These are phyloP conservation scores for Acrocera orbiculus DNA, from an alignment of 2,888 invertebrate genomes.

Conservation along the genomic window DNA sequence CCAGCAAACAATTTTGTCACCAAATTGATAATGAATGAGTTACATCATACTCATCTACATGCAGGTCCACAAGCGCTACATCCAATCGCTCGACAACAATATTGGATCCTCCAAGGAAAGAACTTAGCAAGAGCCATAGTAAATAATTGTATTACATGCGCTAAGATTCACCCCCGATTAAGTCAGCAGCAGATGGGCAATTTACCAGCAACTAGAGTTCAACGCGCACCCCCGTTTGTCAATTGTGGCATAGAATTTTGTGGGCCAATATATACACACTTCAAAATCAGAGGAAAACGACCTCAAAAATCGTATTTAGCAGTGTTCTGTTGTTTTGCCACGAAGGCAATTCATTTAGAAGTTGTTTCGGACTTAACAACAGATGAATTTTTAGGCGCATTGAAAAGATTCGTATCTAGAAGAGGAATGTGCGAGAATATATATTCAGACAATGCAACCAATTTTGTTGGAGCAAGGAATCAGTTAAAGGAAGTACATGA, in stretches of 20 bases:
- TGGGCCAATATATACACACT: constrained; percentile 7
- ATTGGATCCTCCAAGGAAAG: constrained; percentile 14
- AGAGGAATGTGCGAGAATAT: constrained; percentile 5
- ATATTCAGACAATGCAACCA: constrained; percentile 4
- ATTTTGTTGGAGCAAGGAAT: constrained; percentile 7
- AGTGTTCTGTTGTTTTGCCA: constrained; percentile 10
- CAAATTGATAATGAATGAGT: constrained; percentile 8
- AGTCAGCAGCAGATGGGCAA: constrained; percentile 16
- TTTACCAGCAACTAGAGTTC: constrained; percentile 12
- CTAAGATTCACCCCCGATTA: constrained; percentile 6
- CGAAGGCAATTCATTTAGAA: constrained; percentile 11
- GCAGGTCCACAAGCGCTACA: constrained; percentile 2
- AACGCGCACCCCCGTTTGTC: constrained; percentile 6
- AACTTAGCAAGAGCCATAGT: constrained; percentile 8
- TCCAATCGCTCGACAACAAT: constrained; percentile 11
- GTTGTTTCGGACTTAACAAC: constrained; percentile 4
- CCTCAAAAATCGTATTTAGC: constrained; percentile 9
- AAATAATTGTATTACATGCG: constrained; percentile 12
- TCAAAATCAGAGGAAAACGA: constrained; percentile 3
- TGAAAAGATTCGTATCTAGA: constrained; percentile 8
- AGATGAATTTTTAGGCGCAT: constrained; percentile 10
- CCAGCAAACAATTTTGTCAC: constrained; percentile 10
- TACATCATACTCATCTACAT: neutral
- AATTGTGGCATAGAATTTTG: constrained; percentile 8
- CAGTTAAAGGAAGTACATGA: constrained; percentile 1